Evolutionary conservation across 2,113 vertebrate genomes (phyloP).

Genomic region (Meleagris gallopavo): DNA sequence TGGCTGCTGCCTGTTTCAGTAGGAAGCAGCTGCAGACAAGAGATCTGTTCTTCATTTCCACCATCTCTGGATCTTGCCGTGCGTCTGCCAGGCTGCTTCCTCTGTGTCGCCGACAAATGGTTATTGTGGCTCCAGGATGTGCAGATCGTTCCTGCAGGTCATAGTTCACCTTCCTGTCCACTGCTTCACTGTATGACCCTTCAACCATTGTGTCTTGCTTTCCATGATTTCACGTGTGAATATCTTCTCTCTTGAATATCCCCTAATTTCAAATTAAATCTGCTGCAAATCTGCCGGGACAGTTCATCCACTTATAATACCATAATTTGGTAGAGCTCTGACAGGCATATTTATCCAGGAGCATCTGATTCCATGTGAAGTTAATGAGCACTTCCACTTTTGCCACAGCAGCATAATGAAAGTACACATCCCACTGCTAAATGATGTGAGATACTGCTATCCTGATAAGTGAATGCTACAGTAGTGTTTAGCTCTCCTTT

Average conservation of each 20-base stretch:
- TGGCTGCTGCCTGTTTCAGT: neutral
- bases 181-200: neutral
- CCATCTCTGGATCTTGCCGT: neutral
- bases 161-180: neutral
- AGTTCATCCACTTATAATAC: neutral
- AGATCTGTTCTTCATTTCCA: neutral
- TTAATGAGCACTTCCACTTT: slow-evolving; percentile 29
- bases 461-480: neutral
- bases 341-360: slow-evolving; percentile 11
- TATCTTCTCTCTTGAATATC: neutral
- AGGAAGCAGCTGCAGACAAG: neutral
- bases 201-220: neutral
- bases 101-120: neutral
- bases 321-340: neutral
- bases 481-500: neutral
- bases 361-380: neutral
- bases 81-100: neutral
- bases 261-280: neutral
- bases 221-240: neutral
- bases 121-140: neutral
- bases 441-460: neutral
- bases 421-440: slow-evolving; percentile 29
- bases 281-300: neutral
- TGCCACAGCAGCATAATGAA: slow-evolving; percentile 12
- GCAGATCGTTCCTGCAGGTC: neutral